Evolutionary conservation across 2,797 vertebrate species (phyloP), one percentile per base, ranked within the genome.

Genomic region (Enoplosus armatus): DNA sequence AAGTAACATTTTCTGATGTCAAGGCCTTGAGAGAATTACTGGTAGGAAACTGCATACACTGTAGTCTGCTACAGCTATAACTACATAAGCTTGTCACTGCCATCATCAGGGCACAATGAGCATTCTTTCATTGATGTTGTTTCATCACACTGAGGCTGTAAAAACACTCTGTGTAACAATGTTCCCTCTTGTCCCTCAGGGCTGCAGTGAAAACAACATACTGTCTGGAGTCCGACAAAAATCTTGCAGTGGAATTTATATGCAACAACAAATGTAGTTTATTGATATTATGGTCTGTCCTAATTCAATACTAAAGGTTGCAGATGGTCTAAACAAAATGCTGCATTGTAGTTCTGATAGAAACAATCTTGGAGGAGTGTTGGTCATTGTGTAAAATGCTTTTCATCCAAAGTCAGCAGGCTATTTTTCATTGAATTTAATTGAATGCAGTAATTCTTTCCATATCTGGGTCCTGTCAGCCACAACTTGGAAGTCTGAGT

Each of bases 271-370:
- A 65, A 56, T 80, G 41, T 12, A 4, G 54, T 53, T 61, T 71
- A 72, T 74, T 67, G 51, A 39, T 56, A 27, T 47, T 64, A 24
- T 53, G 50, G 51, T 61, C 41, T 24, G 43, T 37, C 37, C 1
- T 60, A 26, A 45, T 82, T 75, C 68, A 53, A 72, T 11, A 15
- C 11, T 1, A 33, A 61, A 50, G n/a, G 26, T 26, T 33, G 60
- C 82, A 87, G 82, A 76, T 87, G 82, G 75, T 66, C 29, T 16
- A 35, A 69, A n/a, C n/a, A n/a, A 69, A 79, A 29, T 14, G 33
- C n/a, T 41, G 24, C 39, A 37, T 26, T 61, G 33, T 55, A 22
- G 18, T 18, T 68, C 15, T 58, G 37, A 8, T 65, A 24, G 2
- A 50, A 72, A 68, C 22, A 20, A 48, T 58, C n/a, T 45, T 16